Evolutionary conservation across 2,888 invertebrate genomes (phyloP).

Genomic region (Villa cingulata): DNA sequence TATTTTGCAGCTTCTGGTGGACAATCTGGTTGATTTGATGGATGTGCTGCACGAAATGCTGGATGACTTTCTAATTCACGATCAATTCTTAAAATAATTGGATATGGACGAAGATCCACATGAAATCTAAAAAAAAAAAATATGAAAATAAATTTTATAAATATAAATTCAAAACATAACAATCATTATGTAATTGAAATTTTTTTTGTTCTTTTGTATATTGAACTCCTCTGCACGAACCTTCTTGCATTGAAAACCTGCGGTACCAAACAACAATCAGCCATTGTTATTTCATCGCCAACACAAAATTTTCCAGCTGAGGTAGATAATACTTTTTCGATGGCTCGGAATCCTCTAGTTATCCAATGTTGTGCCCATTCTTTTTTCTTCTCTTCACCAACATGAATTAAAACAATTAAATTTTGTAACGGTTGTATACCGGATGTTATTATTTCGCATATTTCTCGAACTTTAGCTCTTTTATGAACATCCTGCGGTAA

Average conservation of each 20-base stretch:
- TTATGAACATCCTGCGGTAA: conserved; percentile 80
- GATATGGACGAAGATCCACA: conserved; percentile 79
- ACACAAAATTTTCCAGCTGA: conserved; percentile 86
- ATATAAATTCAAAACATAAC: not conserved
- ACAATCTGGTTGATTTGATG: conserved; percentile 86
- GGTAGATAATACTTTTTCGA: conserved; percentile 71
- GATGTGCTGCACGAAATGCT: conserved; percentile 83
- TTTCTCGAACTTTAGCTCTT: conserved; percentile 81
- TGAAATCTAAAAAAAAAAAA: conserved; percentile 53
- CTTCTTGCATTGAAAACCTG: conserved; percentile 90
- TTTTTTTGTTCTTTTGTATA: not conserved
- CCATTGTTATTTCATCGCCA: conserved; percentile 85
- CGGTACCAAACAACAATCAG: conserved; percentile 90
- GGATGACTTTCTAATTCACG: conserved; percentile 75
- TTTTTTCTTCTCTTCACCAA: conserved; percentile 76
- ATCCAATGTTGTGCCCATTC: conserved; percentile 95
- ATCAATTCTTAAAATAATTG: conserved; percentile 77
- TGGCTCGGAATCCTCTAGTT: conserved; percentile 72
- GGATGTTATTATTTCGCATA: conserved; percentile 83
- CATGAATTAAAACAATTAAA: conserved; percentile 70
- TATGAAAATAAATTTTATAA: too few relatives aligned
- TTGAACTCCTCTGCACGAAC: conserved; percentile 32
- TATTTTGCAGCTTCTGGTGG: conserved; percentile 76
- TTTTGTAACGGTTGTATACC: conserved; percentile 97
- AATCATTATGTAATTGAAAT: not conserved